Percentiles rank a stretch among this genome's conserved stretches.
These are phyloP conservation scores for Trematomus bernacchii DNA, from an alignment of 2,797 vertebrate species.

Conservation along the genomic window DNA sequence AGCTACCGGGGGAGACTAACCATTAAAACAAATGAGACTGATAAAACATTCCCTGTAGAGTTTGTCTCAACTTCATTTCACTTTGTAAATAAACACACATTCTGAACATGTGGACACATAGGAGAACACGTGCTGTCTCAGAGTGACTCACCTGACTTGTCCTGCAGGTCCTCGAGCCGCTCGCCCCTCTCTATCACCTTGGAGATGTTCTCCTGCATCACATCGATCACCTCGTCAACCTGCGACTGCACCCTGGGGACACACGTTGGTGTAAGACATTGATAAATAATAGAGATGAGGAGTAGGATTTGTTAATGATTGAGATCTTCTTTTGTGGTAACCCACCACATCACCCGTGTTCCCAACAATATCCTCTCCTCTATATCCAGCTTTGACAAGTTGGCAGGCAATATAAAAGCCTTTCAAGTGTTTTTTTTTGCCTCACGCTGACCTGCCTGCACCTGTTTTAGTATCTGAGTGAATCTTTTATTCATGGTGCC, in stretches of 20 bases:
- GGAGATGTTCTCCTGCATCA: conserved; percentile 99
- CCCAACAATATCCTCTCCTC: conserved; percentile 15
- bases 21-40: conserved; percentile 5
- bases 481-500: conserved; percentile 3
- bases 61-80: not conserved
- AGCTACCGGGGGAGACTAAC: not conserved
- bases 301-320: not conserved
- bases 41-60: not conserved
- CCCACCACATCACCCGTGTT: not conserved
- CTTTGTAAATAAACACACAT: not conserved
- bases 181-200: conserved; percentile 98
- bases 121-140: not conserved
- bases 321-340: not conserved
- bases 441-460: conserved; percentile 19
- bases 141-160: conserved; percentile 93
- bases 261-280: not conserved
- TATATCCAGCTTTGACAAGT: not conserved
- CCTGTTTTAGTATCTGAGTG: conserved; percentile 17
- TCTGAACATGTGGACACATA: not conserved
- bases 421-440: not conserved
- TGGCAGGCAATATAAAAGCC: conserved; percentile 34
- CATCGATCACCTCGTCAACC: conserved; percentile 98
- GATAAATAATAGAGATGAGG: not conserved
- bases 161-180: conserved; percentile 96
- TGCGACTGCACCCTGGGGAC: conserved; percentile 94